Evolutionary conservation across 2,888 invertebrate species (phyloP).

Genomic region (Drosophila meridiana): DNA sequence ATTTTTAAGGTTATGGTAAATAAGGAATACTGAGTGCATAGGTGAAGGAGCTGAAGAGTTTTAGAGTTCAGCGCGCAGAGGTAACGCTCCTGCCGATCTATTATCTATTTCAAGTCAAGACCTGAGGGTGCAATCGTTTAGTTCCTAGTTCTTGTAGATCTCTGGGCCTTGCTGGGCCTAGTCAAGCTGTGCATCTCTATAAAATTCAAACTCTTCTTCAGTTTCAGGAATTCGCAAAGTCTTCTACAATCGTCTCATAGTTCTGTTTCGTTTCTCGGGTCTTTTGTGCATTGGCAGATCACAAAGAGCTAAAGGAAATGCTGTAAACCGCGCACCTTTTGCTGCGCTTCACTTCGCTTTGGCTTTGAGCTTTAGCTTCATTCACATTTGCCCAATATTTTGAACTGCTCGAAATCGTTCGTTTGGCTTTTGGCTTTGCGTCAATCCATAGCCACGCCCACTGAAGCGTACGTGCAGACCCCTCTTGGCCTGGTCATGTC

Average conservation of each 20-base stretch:
- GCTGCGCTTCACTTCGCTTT: background rate
- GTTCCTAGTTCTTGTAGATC: too few species aligned
- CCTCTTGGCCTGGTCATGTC: slow-evolving; percentile 6
- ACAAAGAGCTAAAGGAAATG: slow-evolving; percentile 3
- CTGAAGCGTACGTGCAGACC: background rate
- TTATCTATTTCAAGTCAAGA: background rate
- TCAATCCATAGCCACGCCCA: slow-evolving; percentile 14
- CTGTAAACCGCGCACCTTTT: slow-evolving; percentile 28
- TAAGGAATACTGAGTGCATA: too few species aligned
- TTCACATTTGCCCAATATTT: slow-evolving; percentile 7
- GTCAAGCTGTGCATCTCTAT: background rate
- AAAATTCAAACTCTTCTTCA: too few species aligned
- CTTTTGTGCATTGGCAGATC: background rate
- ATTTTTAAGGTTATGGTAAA: too few species aligned
- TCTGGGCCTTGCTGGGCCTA: too few species aligned
- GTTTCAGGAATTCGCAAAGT: background rate
- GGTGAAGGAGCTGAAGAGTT: too few species aligned
- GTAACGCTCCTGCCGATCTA: too few species aligned
- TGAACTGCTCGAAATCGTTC: slow-evolving; percentile 24
- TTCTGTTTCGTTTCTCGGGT: background rate
- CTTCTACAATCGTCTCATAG: background rate
- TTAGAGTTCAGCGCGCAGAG: too few species aligned
- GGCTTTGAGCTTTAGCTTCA: slow-evolving; percentile 21
- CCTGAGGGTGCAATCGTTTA: too few species aligned
- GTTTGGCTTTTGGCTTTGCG: slow-evolving; percentile 50